Evolutionary conservation across 2,888 invertebrate species (phyloP).

Genomic region (Eupithecia dodoneata): DNA sequence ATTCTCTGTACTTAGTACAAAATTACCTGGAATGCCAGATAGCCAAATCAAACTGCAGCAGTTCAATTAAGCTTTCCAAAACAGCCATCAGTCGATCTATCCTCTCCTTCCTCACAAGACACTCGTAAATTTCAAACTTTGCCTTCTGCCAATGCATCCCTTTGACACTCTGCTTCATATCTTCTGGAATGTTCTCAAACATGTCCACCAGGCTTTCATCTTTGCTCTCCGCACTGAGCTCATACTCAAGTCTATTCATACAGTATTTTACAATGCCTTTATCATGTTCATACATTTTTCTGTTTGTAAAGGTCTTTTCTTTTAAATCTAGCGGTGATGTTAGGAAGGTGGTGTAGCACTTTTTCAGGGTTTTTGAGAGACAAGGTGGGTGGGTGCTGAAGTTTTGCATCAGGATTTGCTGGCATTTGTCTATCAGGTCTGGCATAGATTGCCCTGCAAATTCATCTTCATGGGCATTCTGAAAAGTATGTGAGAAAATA

Average conservation of each 20-base stretch:
- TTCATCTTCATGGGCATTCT: constrained; percentile 76
- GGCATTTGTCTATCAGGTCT: constrained; percentile 68
- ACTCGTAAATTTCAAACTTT: constrained; percentile 73
- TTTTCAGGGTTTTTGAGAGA: constrained; percentile 57
- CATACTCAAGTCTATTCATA: constrained; percentile 70
- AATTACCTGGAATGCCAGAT: constrained; percentile 82
- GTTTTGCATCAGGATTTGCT: constrained; percentile 64
- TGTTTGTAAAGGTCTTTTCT: constrained; percentile 68
- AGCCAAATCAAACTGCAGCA: constrained; percentile 82
- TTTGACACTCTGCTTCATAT: constrained; percentile 66
- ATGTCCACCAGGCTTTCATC: constrained; percentile 69
- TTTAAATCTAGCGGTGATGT: constrained; percentile 65
- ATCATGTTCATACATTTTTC: constrained; percentile 59
- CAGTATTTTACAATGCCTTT: constrained; percentile 74
- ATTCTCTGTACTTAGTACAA: not conserved
- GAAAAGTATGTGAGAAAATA: constrained; percentile 48
- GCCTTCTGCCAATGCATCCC: constrained; percentile 74
- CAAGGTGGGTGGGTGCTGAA: constrained; percentile 75
- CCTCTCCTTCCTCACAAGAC: constrained; percentile 66
- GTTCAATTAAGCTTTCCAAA: constrained; percentile 77
- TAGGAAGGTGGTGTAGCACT: constrained; percentile 68
- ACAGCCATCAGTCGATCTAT: constrained; percentile 80
- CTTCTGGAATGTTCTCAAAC: constrained; percentile 64
- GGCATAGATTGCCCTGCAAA: constrained; percentile 56
- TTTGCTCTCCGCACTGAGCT: constrained; percentile 63